Conservation (phyloP, 2,113 vertebrate species). For the Megalops atlanticus region DNA sequence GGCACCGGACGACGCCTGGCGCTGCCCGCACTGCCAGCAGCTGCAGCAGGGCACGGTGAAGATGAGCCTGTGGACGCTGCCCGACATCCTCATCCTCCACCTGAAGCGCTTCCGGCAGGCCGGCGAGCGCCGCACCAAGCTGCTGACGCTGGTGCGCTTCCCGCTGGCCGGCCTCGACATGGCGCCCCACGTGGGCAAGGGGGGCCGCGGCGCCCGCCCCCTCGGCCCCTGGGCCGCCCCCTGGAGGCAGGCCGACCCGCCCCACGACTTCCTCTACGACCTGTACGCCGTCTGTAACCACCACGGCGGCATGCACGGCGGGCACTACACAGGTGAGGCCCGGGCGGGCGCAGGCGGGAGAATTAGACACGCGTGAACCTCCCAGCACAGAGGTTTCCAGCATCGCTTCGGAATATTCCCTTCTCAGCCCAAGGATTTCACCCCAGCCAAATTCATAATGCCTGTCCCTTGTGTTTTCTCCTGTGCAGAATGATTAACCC, state of each 20-base stretch:
- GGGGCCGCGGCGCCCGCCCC: slow-evolving; percentile 56
- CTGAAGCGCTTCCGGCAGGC: slow-evolving; percentile 95
- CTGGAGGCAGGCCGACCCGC: background rate
- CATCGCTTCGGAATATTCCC: too few species aligned
- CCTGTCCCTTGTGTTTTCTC: too few species aligned
- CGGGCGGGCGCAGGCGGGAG: too few species aligned
- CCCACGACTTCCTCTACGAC: slow-evolving; percentile 74
- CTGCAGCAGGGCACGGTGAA: slow-evolving; percentile 93
- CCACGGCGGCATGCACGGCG: slow-evolving; percentile 93
- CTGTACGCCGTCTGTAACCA: slow-evolving; percentile 96
- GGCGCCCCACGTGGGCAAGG: slow-evolving; percentile 88
- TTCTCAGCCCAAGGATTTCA: too few species aligned
- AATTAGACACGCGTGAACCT: too few species aligned
- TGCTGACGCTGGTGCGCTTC: slow-evolving; percentile 87
- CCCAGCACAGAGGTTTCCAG: too few species aligned
- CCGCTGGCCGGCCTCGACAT: slow-evolving; percentile 85
- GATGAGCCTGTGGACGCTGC: slow-evolving; percentile 87
- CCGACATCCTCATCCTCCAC: slow-evolving; percentile 86
- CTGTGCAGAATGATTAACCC: too few species aligned
- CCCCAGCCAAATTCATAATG: too few species aligned
- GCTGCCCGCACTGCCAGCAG: slow-evolving; percentile 91
- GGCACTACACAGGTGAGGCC: slow-evolving; percentile 97
- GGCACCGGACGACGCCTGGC: slow-evolving; percentile 93
- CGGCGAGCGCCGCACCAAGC: slow-evolving; percentile 86
- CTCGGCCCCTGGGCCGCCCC: background rate